Conservation (phyloP, 2,888 invertebrate species). For the Mamestra brassicae region DNA sequence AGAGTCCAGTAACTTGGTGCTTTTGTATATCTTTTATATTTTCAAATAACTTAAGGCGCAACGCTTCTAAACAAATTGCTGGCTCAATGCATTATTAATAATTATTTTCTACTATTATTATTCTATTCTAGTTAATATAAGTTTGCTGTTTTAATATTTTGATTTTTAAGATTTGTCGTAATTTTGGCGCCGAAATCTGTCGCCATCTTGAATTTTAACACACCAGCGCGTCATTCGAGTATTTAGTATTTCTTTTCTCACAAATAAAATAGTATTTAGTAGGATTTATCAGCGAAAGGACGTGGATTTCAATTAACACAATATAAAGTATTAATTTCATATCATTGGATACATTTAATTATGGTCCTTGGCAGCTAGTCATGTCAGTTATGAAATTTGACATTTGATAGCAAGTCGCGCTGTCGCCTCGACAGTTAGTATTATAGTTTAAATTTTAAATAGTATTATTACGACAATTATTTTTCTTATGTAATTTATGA, state of each 20-base stretch:
- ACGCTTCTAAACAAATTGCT: slow-evolving; percentile 81
- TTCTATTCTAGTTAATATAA: slow-evolving; percentile 64
- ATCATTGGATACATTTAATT: slow-evolving; percentile 60
- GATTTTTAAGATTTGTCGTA: slow-evolving; percentile 57
- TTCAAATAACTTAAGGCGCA: slow-evolving; percentile 71
- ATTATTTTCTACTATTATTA: slow-evolving; percentile 68
- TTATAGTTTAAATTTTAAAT: slow-evolving; percentile 70
- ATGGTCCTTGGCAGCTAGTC: slow-evolving; percentile 86
- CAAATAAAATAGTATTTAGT: slow-evolving; percentile 43
- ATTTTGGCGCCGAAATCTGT: slow-evolving; percentile 53
- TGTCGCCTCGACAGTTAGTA: slow-evolving; percentile 77
- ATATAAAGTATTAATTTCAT: slow-evolving; percentile 63
- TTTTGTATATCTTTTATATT: slow-evolving; percentile 74
- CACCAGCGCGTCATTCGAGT: slow-evolving; percentile 37
- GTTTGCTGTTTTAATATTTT: slow-evolving; percentile 68
- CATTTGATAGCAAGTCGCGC: slow-evolving; percentile 70
- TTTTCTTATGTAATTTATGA: slow-evolving; percentile 84
- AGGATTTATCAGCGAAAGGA: slow-evolving; percentile 53
- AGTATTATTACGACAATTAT: slow-evolving; percentile 72
- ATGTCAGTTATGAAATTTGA: slow-evolving; percentile 82
- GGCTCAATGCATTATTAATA: slow-evolving; percentile 83
- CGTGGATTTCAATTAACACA: slow-evolving; percentile 57
- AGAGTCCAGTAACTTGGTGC: slow-evolving; percentile 81
- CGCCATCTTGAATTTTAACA: slow-evolving; percentile 63
- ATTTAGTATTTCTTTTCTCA: slow-evolving; percentile 52